Conservation (phyloP, 2,888 invertebrate genomes). For the Cactoblastis cactorum region DNA sequence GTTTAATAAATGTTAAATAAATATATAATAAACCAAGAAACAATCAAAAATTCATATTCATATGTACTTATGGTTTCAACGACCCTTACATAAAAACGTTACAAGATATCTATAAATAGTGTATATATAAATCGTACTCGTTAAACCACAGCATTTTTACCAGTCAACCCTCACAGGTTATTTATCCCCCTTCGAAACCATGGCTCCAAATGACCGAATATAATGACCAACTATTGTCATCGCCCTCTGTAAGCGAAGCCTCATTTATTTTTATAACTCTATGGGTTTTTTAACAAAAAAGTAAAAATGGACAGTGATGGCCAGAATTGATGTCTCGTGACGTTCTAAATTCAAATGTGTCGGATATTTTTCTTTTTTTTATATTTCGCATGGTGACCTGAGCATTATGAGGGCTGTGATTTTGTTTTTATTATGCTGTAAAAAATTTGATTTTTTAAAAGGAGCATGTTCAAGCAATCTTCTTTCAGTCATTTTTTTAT, state of each 20-base stretch:
- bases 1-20: no score
- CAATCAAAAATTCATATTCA: no score
- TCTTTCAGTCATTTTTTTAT: no score
- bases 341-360: slow-evolving; percentile 49
- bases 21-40: no score
- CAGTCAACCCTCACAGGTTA: slow-evolving; percentile 58
- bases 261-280: slow-evolving; percentile 72
- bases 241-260: slow-evolving; percentile 65
- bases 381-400: slow-evolving; percentile 16
- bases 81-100: background rate
- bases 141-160: slow-evolving; percentile 41
- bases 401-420: slow-evolving; percentile 6
- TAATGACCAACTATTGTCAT: slow-evolving; percentile 77
- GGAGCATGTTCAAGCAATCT: no score
- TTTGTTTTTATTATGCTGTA: slow-evolving; percentile 28
- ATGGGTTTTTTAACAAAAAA: slow-evolving; percentile 65
- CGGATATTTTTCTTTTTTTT: slow-evolving; percentile 19
- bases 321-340: slow-evolving; percentile 57
- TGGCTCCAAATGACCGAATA: slow-evolving; percentile 71
- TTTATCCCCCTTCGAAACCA: slow-evolving; percentile 54
- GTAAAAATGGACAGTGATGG: slow-evolving; percentile 48
- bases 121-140: background rate
- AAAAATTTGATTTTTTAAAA: background rate
- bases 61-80: no score
- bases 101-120: background rate